Conservation (phyloP, 2,113 vertebrate genomes). For the Phainopepla nitens region DNA sequence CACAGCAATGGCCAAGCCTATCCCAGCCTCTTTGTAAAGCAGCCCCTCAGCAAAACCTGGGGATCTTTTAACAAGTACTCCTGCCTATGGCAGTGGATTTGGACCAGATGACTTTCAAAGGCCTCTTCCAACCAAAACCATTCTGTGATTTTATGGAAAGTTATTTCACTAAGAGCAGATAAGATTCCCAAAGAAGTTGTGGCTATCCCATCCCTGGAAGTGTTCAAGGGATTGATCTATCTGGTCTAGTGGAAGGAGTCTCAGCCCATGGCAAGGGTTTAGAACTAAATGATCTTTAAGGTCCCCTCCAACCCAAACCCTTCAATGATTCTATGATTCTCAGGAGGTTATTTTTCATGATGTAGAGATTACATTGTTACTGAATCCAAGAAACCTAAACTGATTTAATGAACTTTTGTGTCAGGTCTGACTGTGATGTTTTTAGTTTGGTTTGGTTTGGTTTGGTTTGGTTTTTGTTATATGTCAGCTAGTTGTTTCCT, state of each 20-base stretch:
- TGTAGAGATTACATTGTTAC: background rate
- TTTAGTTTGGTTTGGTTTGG: no score
- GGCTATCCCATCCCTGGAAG: background rate
- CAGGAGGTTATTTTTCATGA: background rate
- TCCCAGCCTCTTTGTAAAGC: background rate
- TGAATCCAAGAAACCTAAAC: background rate
- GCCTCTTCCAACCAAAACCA: background rate
- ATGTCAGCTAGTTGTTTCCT: background rate
- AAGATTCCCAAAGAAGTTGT: background rate
- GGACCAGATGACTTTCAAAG: background rate
- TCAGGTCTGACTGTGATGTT: background rate
- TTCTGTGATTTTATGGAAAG: background rate
- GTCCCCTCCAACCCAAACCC: background rate
- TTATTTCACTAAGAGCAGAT: background rate
- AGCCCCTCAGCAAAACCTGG: background rate
- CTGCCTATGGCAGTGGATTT: background rate
- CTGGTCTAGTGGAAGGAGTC: background rate
- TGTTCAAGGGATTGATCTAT: background rate
- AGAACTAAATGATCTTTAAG: background rate
- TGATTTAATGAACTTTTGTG: constrained; percentile 6
- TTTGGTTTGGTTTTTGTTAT: background rate
- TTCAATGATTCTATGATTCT: background rate
- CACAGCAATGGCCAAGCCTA: background rate
- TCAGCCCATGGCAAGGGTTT: background rate
- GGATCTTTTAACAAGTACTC: background rate